Conservation (phyloP, 2,888 invertebrate species). For the Antheraea assamensis region DNA sequence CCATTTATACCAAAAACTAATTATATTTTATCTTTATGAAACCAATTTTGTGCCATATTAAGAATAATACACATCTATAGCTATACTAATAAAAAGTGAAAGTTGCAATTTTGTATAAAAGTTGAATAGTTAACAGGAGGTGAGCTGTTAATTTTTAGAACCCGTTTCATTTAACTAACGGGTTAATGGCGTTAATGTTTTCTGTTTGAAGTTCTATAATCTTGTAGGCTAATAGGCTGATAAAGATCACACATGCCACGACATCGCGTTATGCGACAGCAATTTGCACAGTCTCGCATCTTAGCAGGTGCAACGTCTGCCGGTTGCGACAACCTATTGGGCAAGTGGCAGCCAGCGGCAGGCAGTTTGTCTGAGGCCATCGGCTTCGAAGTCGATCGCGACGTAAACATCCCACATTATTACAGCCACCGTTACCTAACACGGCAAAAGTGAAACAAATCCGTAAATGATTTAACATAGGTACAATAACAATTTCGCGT, state of each 20-base stretch:
- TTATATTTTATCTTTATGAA: conserved; percentile 47
- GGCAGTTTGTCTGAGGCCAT: conserved; percentile 67
- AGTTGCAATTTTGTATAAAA: conserved; percentile 38
- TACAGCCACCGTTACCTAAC: conserved; percentile 68
- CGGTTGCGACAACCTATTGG: conserved; percentile 77
- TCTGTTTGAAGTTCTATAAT: neutral
- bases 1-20: conserved; percentile 27
- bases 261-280: conserved; percentile 47
- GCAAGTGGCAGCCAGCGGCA: conserved; percentile 65
- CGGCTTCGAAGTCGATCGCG: conserved; percentile 66
- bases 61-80: conserved; percentile 27
- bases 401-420: conserved; percentile 73
- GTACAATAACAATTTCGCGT: conserved; percentile 51
- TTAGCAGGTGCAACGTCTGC: conserved; percentile 76
- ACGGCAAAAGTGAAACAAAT: conserved; percentile 64
- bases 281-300: conserved; percentile 72
- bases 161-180: neutral
- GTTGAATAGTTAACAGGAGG: conserved; percentile 2
- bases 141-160: neutral
- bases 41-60: conserved; percentile 52
- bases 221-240: conserved; percentile 12
- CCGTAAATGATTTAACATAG: conserved; percentile 62
- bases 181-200: neutral
- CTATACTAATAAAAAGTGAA: conserved; percentile 50
- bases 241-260: conserved; percentile 7